phyloP scores from a whole-genome alignment of 2,797 vertebrate species.

The Salarias fasciatus region DNA sequence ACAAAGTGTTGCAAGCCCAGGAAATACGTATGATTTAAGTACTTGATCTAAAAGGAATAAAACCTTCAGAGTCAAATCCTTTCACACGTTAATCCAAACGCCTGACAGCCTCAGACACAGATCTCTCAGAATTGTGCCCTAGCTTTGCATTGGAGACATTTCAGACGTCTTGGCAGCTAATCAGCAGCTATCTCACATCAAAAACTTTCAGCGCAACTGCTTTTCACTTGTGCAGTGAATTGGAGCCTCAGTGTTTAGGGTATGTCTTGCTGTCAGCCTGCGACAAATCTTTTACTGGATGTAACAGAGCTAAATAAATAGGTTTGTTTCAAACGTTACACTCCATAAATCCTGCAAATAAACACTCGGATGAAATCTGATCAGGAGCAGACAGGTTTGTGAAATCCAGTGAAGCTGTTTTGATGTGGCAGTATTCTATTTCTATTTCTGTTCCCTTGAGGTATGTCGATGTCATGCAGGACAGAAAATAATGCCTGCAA shows the following conservation, averaged over 20 bases:
- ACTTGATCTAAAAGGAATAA: conserved; percentile 39
- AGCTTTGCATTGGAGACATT: conserved; percentile 59
- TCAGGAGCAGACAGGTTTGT: not conserved
- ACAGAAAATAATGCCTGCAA: conserved; percentile 22
- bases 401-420: conserved; percentile 11
- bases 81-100: conserved; percentile 68
- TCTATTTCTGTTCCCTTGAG: conserved; percentile 25
- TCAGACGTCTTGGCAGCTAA: conserved; percentile 64
- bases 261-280: conserved; percentile 18
- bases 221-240: conserved; percentile 38
- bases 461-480: conserved; percentile 24
- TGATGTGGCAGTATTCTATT: not conserved
- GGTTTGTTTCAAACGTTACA: conserved; percentile 1
- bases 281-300: conserved; percentile 15
- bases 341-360: conserved; percentile 14
- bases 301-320: conserved; percentile 18
- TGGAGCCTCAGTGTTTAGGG: conserved; percentile 32
- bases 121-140: conserved; percentile 59
- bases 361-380: conserved; percentile 13
- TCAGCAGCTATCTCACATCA: conserved; percentile 65
- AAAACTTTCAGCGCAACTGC: conserved; percentile 46
- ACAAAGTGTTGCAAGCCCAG: conserved; percentile 10
- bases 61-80: conserved; percentile 49
- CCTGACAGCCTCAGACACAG: conserved; percentile 52
- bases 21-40: conserved; percentile 34